Evolutionary conservation across 2,113 vertebrate species (phyloP), one percentile per base, ranked within the genome.

Genomic region (Thunnus maccoyii): DNA sequence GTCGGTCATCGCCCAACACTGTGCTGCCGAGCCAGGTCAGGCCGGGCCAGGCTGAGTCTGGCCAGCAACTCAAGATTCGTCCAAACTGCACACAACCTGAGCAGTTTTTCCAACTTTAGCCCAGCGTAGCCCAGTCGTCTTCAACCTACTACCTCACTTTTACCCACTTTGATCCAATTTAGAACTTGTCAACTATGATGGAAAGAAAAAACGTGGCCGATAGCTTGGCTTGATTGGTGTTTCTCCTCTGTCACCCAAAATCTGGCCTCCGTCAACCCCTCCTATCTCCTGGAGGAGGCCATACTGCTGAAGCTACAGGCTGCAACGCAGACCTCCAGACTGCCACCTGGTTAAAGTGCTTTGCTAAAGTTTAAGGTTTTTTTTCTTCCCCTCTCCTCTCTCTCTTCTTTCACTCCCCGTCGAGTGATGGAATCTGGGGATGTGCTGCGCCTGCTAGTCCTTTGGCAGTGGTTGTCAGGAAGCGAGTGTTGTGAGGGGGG

Each of bases 391-490:
- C 10, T 65, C 47, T 46, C 20, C 56, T 68, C 44, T 20, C 44
- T 72, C 20, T 76, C 48, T 77, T 74, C 76, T 70, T 60, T 36
- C 72, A 80, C 68, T 32, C 65, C 17, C 44, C 46, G 52, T 32
- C 22, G 64, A 90, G 78, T 80, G 88, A 88, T 81, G 85, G 85
- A 88, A 86, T 85, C 64, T 79, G 60, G 75, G 86, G 78, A 88
- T 83, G 72, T 66, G 91, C 85, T 78, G 85, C 63, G 86, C 74
- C 83, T 86, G 86, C 72, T 83, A 74, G 88, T 92, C 90, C 91
- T 86, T 89, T 80, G 93, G 90, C 91, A 90, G 92, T 77, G 86
- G 83, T 89, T 88, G 88, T 91, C 91, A 89, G 93, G 84, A 91
- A 91, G 91, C 70, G 68, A 85, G 90, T 78, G 88, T 90, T 88